Base-by-base conservation (phyloP, 2,113 vertebrate genomes). In the Rhombomys opimus region DNA sequence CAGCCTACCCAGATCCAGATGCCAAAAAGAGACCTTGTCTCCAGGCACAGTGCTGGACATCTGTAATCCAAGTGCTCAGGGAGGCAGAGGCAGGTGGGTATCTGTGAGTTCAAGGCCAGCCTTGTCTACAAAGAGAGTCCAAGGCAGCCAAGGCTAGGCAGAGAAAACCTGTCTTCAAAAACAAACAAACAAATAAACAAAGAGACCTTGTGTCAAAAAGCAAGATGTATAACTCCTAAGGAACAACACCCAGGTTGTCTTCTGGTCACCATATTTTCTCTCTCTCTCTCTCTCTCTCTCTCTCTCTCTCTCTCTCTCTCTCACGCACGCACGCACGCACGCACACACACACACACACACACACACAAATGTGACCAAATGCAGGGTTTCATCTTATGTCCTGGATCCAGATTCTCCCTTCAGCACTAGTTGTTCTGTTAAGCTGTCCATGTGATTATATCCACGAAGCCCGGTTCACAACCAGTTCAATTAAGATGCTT, bases 401-500 rank as follows among this genome's bases (percentile, higher is more conserved):
- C 8, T 50, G 54, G 27, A 61, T 20, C 12, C 30, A 22, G 50
- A 10, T 25, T 30, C 63, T 94, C 72, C 35, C 27, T 17, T 84
- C 18, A 78, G 27, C 46, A 35, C 68, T 41, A 61, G 57, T 38
- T 94, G 78, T 67, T 57, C 20, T 68, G 27, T 35, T 92, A 25
- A n/a, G 61, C 65, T 46, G 30, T 46, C 50, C 46, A 14, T 46
- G 46, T 32, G 50, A 8, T 86, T 70, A 2, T 68, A 75, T 81
- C 46, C 7, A 23, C 30, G 59, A 76, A 77, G 30, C 22, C 68
- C 57, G 9, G 78, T 27, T 86, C 18, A 57, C 32, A 67, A 63
- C 57, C 41, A 75, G 15, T 87, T 82, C 94, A 80, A 59, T 91
- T 70, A 89, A 78, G 82, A 70, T 67, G 73, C 70, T 86, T 84